Percentiles rank a stretch among this genome's conserved stretches.
phyloP scores from a whole-genome alignment of 2,113 vertebrate species.

The Misgurnus anguillicaudatus region DNA sequence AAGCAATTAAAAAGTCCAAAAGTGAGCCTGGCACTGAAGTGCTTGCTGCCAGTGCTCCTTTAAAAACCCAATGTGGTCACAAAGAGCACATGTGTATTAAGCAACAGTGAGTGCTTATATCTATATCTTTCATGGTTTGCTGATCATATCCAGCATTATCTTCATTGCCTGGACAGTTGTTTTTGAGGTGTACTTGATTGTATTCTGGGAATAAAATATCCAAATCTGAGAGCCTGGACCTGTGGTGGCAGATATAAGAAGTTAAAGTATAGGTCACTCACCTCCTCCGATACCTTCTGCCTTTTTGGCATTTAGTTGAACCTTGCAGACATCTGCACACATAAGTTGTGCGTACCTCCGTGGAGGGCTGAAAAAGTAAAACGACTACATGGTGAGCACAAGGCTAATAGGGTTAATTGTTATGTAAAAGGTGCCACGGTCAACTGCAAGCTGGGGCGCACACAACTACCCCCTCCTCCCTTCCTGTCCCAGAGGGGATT shows the following conservation, averaged over 20 bases:
- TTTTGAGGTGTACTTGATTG: slow-evolving; percentile 26
- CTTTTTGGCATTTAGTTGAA: slow-evolving; percentile 37
- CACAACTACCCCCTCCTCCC: slow-evolving; percentile 39
- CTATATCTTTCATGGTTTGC: slow-evolving; percentile 29
- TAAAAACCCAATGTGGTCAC: too few relatives aligned
- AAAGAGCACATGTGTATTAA: slow-evolving; percentile 16
- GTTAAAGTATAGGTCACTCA: slow-evolving; percentile 28
- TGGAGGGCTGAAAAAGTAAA: slow-evolving; percentile 42
- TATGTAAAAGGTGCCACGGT: slow-evolving; percentile 91
- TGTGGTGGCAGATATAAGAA: slow-evolving; percentile 11
- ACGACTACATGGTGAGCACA: slow-evolving; percentile 42
- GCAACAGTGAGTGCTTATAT: slow-evolving; percentile 3
- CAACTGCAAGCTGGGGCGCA: slow-evolving; percentile 74
- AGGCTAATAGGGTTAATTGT: slow-evolving; percentile 99
- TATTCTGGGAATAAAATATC: slow-evolving; percentile 41
- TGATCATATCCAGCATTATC: slow-evolving; percentile 45
- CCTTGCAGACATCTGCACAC: slow-evolving; percentile 68
- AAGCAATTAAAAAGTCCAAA: slow-evolving; percentile 46
- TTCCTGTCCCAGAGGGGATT: slow-evolving; percentile 78
- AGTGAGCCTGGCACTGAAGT: slow-evolving; percentile 7
- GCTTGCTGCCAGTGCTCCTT: not conserved
- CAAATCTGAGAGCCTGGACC: not conserved
- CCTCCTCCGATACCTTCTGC: slow-evolving; percentile 15
- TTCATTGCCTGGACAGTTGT: slow-evolving; percentile 23
- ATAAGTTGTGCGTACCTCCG: slow-evolving; percentile 73